Conservation (phyloP, 2,797 vertebrate genomes). For the Chiroxiphia lanceolata region DNA sequence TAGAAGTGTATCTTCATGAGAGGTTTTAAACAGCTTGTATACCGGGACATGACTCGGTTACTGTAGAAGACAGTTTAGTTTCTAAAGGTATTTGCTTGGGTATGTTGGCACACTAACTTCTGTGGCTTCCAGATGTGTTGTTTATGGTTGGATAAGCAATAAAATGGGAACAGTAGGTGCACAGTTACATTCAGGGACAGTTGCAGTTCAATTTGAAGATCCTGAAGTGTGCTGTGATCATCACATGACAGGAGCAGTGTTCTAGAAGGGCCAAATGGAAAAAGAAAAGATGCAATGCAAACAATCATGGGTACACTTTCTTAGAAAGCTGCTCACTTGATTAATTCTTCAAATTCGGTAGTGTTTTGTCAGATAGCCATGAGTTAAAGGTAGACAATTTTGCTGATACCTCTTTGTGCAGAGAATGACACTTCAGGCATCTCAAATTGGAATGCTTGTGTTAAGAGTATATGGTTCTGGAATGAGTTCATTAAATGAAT, state of each 20-base stretch:
- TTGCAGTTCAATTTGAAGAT: neutral
- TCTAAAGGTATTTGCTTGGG: neutral
- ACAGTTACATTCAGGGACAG: neutral
- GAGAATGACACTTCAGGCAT: neutral
- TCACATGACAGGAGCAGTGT: neutral
- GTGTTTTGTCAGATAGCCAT: neutral
- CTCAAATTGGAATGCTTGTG: neutral
- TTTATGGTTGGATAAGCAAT: neutral
- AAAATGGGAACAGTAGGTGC: neutral
- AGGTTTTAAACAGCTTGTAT: neutral
- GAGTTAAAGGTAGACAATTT: neutral
- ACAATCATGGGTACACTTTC: neutral
- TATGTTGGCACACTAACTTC: neutral
- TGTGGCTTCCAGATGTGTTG: neutral
- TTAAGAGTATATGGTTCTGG: neutral
- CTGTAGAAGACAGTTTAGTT: neutral
- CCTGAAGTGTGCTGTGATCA: neutral
- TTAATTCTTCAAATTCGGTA: neutral
- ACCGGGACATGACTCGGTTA: neutral
- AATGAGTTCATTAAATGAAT: slow-evolving; percentile 11
- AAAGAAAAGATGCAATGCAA: neutral
- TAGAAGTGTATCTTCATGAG: neutral
- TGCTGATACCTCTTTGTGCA: neutral
- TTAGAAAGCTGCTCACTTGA: neutral
- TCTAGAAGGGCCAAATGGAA: neutral